Base-by-base conservation (phyloP, 2,797 vertebrate species). In the Pantherophis alleghaniensis region DNA sequence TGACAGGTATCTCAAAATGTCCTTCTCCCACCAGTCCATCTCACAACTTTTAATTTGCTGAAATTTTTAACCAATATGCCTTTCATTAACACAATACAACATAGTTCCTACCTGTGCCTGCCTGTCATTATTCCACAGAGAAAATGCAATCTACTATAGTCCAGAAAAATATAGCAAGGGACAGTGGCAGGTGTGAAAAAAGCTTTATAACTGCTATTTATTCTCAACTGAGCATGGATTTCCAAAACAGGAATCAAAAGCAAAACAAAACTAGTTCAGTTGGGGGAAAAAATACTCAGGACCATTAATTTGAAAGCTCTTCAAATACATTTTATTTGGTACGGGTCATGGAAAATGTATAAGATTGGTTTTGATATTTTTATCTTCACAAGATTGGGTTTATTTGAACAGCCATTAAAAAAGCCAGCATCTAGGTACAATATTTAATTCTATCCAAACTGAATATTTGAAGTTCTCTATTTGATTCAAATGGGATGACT, bases 291-390 rank as follows among this genome's bases (percentile, higher is more conserved):
- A 95, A 55, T n/a, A 89, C 91, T 63, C 91, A 94, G 91, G 96
- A 93, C 94, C 37, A 90, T 79, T 94, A 95, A 88, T 87, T 94
- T 92, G 94, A 88, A 14, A 95, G 94, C 91, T 94, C 94, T 94
- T 2, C 66, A 83, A 88, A 79, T 13, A 90, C 86, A 91, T 95
- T 95, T 91, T 91, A 87, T 61, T 94, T 89, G 86, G 13, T 66
- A 74, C 57, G n/a, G 51, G n/a, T 14, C 53, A 57, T 51, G 74
- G 74, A 47, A 83, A 79, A 83, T 24, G 20, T 83, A 24, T 24
- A 24, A 83, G 11, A 42, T 57, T 90, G 53, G 13, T 60, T 42
- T 51, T 60, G 42, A 24, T 56, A 7, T 79, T 89, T 24, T 83
- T 47, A 47, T 42, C 24, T 66, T 51, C 32, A 18, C 66, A 7